Base-by-base conservation (phyloP, 2,888 invertebrate species). In the Aspidiotus rigidus region DNA sequence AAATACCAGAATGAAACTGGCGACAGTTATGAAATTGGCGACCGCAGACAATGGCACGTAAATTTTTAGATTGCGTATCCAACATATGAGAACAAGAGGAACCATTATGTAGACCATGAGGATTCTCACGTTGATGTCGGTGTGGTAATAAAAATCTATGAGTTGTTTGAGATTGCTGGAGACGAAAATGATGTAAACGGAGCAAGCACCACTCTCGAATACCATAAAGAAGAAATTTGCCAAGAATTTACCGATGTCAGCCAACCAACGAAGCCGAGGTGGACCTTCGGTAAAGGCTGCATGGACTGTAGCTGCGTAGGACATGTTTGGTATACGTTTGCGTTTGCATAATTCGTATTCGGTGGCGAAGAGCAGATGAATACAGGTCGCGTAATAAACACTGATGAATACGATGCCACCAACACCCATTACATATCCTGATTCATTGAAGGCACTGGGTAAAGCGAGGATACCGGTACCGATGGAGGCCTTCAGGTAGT, bases 121-220 rank as follows among this genome's bases (percentile, higher is more conserved):
- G 44, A 74, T 41, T 11, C 74, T 70, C 7, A 64, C n/a, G 3
- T 53, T n/a, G 7, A 73, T 69, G 62, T 74, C 72, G 0, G 17
- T 11, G 9, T 42, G 56, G 10, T 54, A 28, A n/a, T 69, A 67
- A 53, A 67, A 60, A 28, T 70, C 70, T 9, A 54, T 41, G 11
- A 70, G 15, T 49, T 70, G 70, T 76, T 87, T 82, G 11, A 94
- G 82, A 78, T 93, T 95, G 71, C 86, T 86, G 0, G 93, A 85
- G 62, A 97, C 90, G 78, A 97, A 97, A 0, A 96, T 90, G 28
- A 93, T 88, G 79, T 97, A 98, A 1, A 96, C 95, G 77, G 94
- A 94, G 78, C 97, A 96, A 62, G 93, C 92, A 61, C 97, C 97
- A 75, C 96, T 82, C 79, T 98, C 97, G 75, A 96, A 96, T 69